Evolutionary conservation across 1,140 invertebrate genomes (phyloP), one percentile per base, ranked within the genome.

Genomic region (Drosophila simulans): DNA sequence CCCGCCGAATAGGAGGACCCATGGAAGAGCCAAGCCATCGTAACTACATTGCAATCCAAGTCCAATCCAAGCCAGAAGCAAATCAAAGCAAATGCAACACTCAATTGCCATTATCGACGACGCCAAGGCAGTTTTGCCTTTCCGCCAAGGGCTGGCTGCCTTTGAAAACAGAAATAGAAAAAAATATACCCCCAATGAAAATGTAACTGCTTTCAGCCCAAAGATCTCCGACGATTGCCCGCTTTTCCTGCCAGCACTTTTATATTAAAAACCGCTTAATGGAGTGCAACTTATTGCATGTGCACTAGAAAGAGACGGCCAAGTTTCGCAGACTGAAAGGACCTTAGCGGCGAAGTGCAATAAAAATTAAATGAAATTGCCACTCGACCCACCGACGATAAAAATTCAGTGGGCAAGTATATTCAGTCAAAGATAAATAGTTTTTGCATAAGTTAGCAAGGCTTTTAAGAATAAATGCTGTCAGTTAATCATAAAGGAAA

Each of bases 71-170:
- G 39, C 52, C 62, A 69, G 65, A 70, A 77, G 56, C 82, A 85
- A 85, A 85, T 85, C 82, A 85, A 85, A 78, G 78, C 74, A 81
- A 85, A 86, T 88, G 84, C 82, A 85, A 85, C 60, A 81, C 82
- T 81, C 82, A 81, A 86, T 85, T 85, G 74, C 74, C 68, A 85
- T 85, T 85, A 85, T 86, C 82, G 82, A 82, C 42, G 53, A 55
- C 37, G 46, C 62, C 37, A 68, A 69, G 39, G 48, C 65, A 68
- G 27, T 13, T 42, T 17, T 15, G 31, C 31, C 37, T 39, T 39
- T 66, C 60, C 2, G 20, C 27, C 15, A 34, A 51, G 48, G 70
- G 73, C 37, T 39, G 37, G 3, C 68, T 83, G 74, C 76, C 80
- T 76, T 84, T 75, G 60, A 42, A 40, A 42, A 20, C 52, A 35